Evolutionary conservation across 2,113 vertebrate species (phyloP), one percentile per base, ranked within the genome.

Genomic region (Anser cygnoides): DNA sequence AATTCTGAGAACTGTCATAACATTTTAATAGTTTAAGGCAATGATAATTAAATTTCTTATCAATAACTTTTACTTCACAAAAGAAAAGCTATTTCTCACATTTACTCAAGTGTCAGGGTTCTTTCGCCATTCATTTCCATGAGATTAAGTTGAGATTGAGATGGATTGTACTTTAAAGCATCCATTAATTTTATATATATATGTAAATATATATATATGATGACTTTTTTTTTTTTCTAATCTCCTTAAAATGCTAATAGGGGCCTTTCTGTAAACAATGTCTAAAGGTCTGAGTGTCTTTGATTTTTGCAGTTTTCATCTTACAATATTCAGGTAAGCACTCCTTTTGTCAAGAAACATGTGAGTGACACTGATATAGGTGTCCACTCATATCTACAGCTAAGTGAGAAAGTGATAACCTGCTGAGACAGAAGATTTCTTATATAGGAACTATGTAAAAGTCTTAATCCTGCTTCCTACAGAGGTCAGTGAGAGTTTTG

Each of bases 401-500:
- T 91, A 87, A 63, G 43, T 61, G 35, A 92, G 92, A 91, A 92
- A 39, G 78, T 94, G 90, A 43, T 29, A 91, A 71, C 8, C 75
- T 87, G 26, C 67, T 75, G 66, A 92, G 66, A 87, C 86, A 75
- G 83, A 87, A 87, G 31, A 67, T 91, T 91, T 91, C 41, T 90
- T 91, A 46, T 71, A 76, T 87, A 76, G 25, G 21, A 91, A 70
- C 67, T 79, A 28, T 77, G 63, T 93, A 94, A 83, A 93, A 73
- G 43, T 70, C 78, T 90, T 93, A 94, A 95, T 96, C 81, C 50
- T 92, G 57, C 84, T 93, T 95, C 67, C 79, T 92, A 59, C 17
- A 80, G 63, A 83, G 79, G 63, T 90, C n/a, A 11, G 17, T 68
- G 74, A 73, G 58, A 83, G 52, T 83, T 95, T 95, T 91, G 59